Base-by-base conservation (phyloP, 92 coral and sea anemone species). In the Anthopleura xanthogrammica region DNA sequence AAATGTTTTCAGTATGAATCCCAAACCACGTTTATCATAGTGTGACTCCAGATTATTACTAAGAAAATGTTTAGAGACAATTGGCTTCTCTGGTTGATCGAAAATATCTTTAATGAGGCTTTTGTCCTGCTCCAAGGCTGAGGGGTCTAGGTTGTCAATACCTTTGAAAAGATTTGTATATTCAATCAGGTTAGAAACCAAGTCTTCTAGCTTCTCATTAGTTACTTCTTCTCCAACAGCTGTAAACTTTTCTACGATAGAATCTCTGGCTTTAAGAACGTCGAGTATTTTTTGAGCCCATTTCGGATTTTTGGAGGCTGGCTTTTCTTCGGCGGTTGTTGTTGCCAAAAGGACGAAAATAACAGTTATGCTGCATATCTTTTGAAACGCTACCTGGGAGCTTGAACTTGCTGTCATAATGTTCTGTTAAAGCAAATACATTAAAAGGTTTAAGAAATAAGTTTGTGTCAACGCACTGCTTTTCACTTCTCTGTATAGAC, bases 231-330 rank as follows among this genome's bases (percentile, higher is more conserved):
- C 40, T 54, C 60, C 60, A 41, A 85, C 56, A 36, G 77, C 41
- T 16, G 77, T 14, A 10, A 85, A 48, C 8, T 70, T 78, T 36
- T 23, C 17, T 42, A 79, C 52, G 20, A 85, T 22, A 7, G 78
- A 71, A 79, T 85, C 88, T 85, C 88, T 85, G 46, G 79, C 84
- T 2, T 50, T 39, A n/a, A 79, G 24, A 54, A 46, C 71, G 24
- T 66, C 83, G 10, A 70, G 5, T 24, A 85, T 56, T 79, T 85
- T 85, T 66, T 64, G 54, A 24, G 88, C 84, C 84, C 88, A 85
- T 13, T 41, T 52, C 5, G 77, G 66, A 70, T 83, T n/a, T 43
- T 64, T 64, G 50, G 50, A 46, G 5, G 5, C 50, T 9, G 72
- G n/a, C 17, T 58, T 64, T 22, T 20, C 24, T 64, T 64, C 5